Conservation (phyloP, 2,888 invertebrate species). For the Strigamia maritima region DNA sequence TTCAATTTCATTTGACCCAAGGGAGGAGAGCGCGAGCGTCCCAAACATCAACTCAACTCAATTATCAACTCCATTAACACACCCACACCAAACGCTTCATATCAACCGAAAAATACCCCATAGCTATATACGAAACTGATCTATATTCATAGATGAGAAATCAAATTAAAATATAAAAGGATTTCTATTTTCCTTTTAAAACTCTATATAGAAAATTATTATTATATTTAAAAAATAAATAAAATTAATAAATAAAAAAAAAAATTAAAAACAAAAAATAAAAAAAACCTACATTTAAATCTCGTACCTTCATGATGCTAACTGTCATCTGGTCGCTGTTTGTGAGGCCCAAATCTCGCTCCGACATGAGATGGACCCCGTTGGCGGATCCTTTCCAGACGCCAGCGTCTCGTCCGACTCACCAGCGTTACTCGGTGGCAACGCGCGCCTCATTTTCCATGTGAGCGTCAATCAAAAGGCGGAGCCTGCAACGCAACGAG, state of each 20-base stretch:
- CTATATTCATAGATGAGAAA: constrained; percentile 11
- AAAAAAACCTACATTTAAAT: background rate
- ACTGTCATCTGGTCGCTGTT: constrained; percentile 36
- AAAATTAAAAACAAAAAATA: background rate
- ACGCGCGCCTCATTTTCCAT: constrained; percentile 12
- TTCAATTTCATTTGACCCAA: constrained; percentile 25
- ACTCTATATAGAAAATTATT: too few relatives aligned
- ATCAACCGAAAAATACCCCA: constrained; percentile 2
- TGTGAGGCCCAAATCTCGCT: constrained; percentile 17
- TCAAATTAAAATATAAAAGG: constrained; percentile 3
- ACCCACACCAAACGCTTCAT: constrained; percentile 9
- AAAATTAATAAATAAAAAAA: too few relatives aligned
- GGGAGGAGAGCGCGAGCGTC: constrained; percentile 7
- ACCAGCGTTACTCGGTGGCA: constrained; percentile 15
- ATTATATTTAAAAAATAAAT: too few relatives aligned
- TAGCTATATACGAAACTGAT: constrained; percentile 19
- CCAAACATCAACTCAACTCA: constrained; percentile 21
- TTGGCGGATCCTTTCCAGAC: constrained; percentile 15
- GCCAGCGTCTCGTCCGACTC: constrained; percentile 25
- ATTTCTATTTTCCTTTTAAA: background rate
- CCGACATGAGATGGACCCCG: constrained; percentile 26
- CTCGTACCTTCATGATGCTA: constrained; percentile 35
- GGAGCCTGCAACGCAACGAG: background rate
- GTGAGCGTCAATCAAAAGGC: constrained; percentile 23
- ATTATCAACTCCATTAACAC: constrained; percentile 28